Conservation (phyloP, 1,140 invertebrate genomes). For the Adoxophyes honmai region DNA sequence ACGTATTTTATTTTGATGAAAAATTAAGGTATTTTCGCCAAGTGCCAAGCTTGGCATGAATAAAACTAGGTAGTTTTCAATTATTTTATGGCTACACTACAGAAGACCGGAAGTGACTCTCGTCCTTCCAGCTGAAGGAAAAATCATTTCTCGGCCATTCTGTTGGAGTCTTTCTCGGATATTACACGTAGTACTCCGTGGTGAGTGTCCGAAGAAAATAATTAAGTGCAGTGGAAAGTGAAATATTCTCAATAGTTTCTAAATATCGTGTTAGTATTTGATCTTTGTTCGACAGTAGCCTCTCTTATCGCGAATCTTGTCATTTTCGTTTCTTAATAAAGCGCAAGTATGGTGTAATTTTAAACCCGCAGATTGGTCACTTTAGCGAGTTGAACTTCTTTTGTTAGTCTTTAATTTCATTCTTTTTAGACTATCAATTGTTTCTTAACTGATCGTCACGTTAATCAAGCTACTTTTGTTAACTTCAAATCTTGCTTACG, state of each 20-base stretch:
- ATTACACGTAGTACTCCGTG: slow-evolving; percentile 69
- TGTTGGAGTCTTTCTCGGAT: slow-evolving; percentile 76
- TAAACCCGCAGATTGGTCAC: slow-evolving; percentile 17
- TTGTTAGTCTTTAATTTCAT: slow-evolving; percentile 25
- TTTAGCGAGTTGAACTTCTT: slow-evolving; percentile 13
- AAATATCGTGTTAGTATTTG: slow-evolving; percentile 26
- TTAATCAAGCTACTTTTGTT: slow-evolving; percentile 34
- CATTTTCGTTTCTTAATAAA: slow-evolving; percentile 19
- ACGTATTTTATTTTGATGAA: too few species aligned
- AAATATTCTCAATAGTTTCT: slow-evolving; percentile 25
- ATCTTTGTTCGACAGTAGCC: neutral
- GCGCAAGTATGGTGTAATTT: slow-evolving; percentile 34
- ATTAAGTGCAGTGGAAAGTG: slow-evolving; percentile 66
- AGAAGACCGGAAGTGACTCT: slow-evolving; percentile 53
- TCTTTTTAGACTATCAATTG: neutral
- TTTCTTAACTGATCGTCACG: neutral
- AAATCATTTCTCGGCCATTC: slow-evolving; percentile 76
- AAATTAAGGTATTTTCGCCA: too few species aligned
- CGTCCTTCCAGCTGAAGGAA: slow-evolving; percentile 56
- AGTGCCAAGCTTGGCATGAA: too few species aligned
- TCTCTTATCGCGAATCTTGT: neutral
- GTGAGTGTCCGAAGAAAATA: slow-evolving; percentile 68
- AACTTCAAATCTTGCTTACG: slow-evolving; percentile 62
- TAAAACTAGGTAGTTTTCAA: slow-evolving; percentile 19
- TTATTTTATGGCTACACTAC: slow-evolving; percentile 34